These are phyloP conservation scores for Lordiphosa collinella DNA, from an alignment of 1,140 invertebrate species.

Conservation along the genomic window DNA sequence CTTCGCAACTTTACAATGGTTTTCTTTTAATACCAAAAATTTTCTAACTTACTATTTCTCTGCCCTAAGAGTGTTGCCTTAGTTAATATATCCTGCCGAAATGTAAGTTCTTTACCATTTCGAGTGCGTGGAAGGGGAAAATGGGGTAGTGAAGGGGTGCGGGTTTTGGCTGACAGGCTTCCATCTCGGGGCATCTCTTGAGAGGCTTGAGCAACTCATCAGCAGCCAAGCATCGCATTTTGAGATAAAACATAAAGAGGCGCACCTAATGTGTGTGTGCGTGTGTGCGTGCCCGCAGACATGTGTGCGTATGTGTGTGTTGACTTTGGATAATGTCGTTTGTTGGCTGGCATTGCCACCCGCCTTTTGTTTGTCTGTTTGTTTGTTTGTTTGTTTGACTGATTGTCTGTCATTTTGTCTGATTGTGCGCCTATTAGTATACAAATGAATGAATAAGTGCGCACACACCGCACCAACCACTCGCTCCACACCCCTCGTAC, in stretches of 20 bases:
- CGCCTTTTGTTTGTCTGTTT: conserved; percentile 24
- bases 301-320: conserved; percentile 45
- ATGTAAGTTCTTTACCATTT: conserved; percentile 2
- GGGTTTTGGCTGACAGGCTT: conserved; percentile 22
- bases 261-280: conserved; percentile 52
- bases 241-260: conserved; percentile 71
- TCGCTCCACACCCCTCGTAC: not conserved
- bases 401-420: conserved; percentile 69
- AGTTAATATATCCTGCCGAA: too few relatives aligned
- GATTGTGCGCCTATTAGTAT: conserved; percentile 74
- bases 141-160: not conserved
- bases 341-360: conserved; percentile 37
- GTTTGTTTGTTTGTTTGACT: conserved; percentile 21
- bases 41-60: too few relatives aligned
- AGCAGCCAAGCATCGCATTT: conserved; percentile 71
- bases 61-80: too few relatives aligned
- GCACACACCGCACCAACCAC: conserved; percentile 28
- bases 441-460: conserved; percentile 74
- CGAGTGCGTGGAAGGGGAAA: not conserved
- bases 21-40: too few relatives aligned
- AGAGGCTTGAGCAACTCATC: conserved; percentile 54
- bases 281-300: not conserved
- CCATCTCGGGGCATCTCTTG: conserved; percentile 12
- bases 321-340: conserved; percentile 76
- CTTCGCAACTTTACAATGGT: too few relatives aligned